These are phyloP conservation scores for Agriopis marginaria DNA, from an alignment of 2,888 invertebrate genomes.

Conservation along the genomic window DNA sequence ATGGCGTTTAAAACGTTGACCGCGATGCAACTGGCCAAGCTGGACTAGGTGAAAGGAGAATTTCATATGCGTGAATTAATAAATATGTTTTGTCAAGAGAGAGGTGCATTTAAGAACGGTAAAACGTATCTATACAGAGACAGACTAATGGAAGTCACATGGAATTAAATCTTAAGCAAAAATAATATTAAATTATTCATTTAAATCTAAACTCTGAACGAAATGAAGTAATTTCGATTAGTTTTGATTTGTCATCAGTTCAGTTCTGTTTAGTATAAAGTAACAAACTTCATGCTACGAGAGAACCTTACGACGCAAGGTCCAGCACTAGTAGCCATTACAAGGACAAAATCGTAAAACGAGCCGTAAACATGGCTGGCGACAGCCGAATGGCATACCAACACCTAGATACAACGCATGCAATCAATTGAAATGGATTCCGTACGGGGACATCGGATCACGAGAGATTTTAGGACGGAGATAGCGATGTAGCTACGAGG, in stretches of 20 bases:
- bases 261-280: neutral
- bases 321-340: constrained; percentile 30
- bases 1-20: constrained; percentile 42
- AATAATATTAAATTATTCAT: neutral
- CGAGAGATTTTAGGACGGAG: constrained; percentile 24
- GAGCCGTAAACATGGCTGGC: constrained; percentile 34
- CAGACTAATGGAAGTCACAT: neutral
- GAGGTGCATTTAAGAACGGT: constrained; percentile 12
- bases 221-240: neutral
- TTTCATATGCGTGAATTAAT: constrained; percentile 43
- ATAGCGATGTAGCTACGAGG: constrained; percentile 5
- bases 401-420: constrained; percentile 13
- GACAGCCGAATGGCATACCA: constrained; percentile 13
- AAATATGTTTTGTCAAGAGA: constrained; percentile 23
- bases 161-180: neutral
- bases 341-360: constrained; percentile 42
- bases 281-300: constrained; percentile 2
- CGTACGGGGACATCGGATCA: constrained; percentile 12
- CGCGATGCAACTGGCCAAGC: constrained; percentile 52
- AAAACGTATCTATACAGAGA: constrained; percentile 3
- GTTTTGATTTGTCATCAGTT: no score
- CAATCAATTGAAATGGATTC: constrained; percentile 33
- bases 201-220: neutral
- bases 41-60: constrained; percentile 59
- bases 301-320: constrained; percentile 18